Conservation (phyloP, 92 coral and sea anemone genomes). For the Heliopora coerulea region DNA sequence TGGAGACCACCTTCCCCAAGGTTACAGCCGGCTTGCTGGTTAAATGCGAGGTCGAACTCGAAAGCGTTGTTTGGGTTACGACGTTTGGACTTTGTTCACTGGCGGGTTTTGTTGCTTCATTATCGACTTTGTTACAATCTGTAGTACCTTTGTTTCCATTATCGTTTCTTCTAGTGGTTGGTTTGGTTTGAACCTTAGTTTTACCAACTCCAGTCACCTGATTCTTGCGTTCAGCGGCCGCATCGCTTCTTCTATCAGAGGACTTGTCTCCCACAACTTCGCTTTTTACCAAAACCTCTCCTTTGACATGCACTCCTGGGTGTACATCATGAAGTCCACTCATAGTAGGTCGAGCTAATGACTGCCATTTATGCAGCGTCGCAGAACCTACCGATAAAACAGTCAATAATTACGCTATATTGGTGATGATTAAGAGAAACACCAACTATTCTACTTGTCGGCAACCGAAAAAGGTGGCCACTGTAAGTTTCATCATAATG, state of each 20-base stretch:
- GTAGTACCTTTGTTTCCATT: neutral
- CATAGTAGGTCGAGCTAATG: constrained; percentile 88
- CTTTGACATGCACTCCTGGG: constrained; percentile 98
- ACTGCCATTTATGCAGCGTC: constrained; percentile 94
- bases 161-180: neutral
- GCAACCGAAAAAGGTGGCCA: too few species aligned
- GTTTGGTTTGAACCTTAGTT: neutral
- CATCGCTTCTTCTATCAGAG: neutral
- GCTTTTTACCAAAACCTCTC: constrained; percentile 42
- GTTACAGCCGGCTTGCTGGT: neutral
- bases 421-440: neutral
- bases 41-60: neutral
- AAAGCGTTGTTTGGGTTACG: neutral
- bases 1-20: neutral
- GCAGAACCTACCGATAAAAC: constrained; percentile 64
- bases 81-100: neutral
- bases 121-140: neutral
- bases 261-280: neutral
- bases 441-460: too few species aligned
- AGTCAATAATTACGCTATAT: neutral
- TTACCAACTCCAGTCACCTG: neutral
- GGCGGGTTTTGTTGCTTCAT: neutral
- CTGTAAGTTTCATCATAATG: too few species aligned
- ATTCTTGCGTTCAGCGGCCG: neutral
- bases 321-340: constrained; percentile 66